Conservation (phyloP, 2,888 invertebrate species). For the Epinotia ramella region DNA sequence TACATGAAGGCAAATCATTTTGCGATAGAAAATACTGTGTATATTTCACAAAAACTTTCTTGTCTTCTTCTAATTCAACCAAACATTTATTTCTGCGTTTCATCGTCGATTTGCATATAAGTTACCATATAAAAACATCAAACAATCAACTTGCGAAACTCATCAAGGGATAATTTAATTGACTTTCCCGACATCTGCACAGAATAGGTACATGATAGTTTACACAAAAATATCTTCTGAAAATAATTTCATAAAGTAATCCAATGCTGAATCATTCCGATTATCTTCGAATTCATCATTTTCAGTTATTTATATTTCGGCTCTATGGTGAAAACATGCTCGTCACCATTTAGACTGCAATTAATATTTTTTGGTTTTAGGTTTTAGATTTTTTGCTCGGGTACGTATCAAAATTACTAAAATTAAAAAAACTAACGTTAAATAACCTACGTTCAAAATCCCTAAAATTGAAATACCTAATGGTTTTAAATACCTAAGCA, state of each 20-base stretch:
- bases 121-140: no score
- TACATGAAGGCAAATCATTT: slow-evolving; percentile 1
- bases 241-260: slow-evolving; percentile 21
- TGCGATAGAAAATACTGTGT: neutral
- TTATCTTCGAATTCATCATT: neutral
- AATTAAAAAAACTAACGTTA: no score
- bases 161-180: slow-evolving; percentile 22
- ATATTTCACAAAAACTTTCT: slow-evolving; percentile 13
- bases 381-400: no score
- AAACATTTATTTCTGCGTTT: slow-evolving; percentile 10
- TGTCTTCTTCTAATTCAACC: slow-evolving; percentile 8
- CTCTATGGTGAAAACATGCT: neutral
- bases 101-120: no score
- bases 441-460: no score
- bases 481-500: no score
- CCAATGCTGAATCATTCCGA: neutral
- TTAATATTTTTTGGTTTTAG: no score
- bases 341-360: no score
- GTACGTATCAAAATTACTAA: no score
- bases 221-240: slow-evolving; percentile 22
- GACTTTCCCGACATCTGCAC: slow-evolving; percentile 23
- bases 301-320: neutral
- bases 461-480: no score
- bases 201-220: slow-evolving; percentile 22
- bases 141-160: slow-evolving; percentile 4